phyloP scores from a whole-genome alignment of 1,140 invertebrate genomes.

The Apis dorsata region DNA sequence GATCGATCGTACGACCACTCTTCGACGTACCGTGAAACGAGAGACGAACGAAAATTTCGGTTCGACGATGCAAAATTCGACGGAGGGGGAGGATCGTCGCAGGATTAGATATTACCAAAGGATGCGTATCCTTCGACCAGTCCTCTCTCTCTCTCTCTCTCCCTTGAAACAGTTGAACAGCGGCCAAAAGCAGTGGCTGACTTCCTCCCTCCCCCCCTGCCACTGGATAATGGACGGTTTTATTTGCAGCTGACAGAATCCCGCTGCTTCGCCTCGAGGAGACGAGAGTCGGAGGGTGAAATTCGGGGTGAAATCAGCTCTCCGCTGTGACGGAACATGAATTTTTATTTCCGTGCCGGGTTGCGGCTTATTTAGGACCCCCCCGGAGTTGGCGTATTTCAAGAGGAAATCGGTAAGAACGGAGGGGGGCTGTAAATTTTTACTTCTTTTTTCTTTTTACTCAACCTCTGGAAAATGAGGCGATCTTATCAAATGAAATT shows the following conservation, averaged over 20 bases:
- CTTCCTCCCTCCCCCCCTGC: background rate
- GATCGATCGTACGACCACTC: background rate
- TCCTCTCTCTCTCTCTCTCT: background rate
- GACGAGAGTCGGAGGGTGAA: too few species aligned
- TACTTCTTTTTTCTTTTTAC: background rate
- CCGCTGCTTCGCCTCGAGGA: background rate
- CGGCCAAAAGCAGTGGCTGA: slow-evolving; percentile 29
- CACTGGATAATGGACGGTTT: background rate
- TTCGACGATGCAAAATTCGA: background rate
- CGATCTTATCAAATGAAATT: too few species aligned
- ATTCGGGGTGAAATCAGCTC: background rate
- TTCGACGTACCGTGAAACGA: slow-evolving; percentile 3
- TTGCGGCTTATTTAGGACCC: background rate
- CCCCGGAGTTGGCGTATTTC: too few species aligned
- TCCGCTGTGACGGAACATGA: background rate
- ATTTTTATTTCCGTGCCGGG: slow-evolving; percentile 23
- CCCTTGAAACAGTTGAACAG: slow-evolving; percentile 3
- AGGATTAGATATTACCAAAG: slow-evolving; percentile 11
- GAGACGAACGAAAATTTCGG: background rate
- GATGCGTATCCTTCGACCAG: background rate
- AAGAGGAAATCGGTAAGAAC: background rate
- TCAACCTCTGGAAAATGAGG: too few species aligned
- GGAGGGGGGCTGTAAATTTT: background rate
- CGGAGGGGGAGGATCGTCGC: background rate
- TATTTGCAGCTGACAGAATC: slow-evolving; percentile 38